Base-by-base conservation (phyloP, 92 coral and sea anemone genomes). In the Palythoa caribaeorum region DNA sequence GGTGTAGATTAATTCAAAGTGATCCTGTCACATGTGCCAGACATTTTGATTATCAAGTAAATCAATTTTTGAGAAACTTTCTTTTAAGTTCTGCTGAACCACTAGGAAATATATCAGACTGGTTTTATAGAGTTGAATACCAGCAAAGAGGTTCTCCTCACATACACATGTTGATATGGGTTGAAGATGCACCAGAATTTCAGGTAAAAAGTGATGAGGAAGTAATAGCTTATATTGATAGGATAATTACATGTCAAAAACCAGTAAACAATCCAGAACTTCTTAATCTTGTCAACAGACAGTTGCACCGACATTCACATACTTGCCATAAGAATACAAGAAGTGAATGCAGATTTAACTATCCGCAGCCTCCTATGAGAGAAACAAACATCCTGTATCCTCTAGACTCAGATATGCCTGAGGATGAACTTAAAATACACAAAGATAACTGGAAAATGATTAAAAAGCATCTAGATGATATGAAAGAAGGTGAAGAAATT, bases 241-340 rank as follows among this genome's bases (percentile, higher is more conserved):
- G 79, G 83, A 89, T 89, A 79, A 92, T 92, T 54, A 89, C 84
- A 38, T 92, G 94, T 80, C 52, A 89, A 88, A 92, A 77, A 57
- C 80, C 90, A 89, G 73, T 21, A 50, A 84, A 86, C 78, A 60
- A 80, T 75, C 76, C 79, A 57, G 90, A 86, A 73, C 52, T 92
- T 11, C 87, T 47, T 4, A 51, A 48, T 9, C 84, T 86, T 63
- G 90, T 92, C 71, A 78, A 84, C 73, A 73, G 92, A 21, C 90
- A 89, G 68, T 73, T 80, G 54, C 94, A 88, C 75, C 48, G 89
- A 44, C 91, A 91, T 91, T 88, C 89, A 40, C 91, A 87, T 71
- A 88, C 94, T 17, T 91, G 91, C 70, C 74, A 83, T 5, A 91
- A 91, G 73, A 91, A 91, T 47, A 71, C 91, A 59, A 79, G 51